Conservation (phyloP, 1,140 invertebrate genomes). For the Tigriopus japonicus region DNA sequence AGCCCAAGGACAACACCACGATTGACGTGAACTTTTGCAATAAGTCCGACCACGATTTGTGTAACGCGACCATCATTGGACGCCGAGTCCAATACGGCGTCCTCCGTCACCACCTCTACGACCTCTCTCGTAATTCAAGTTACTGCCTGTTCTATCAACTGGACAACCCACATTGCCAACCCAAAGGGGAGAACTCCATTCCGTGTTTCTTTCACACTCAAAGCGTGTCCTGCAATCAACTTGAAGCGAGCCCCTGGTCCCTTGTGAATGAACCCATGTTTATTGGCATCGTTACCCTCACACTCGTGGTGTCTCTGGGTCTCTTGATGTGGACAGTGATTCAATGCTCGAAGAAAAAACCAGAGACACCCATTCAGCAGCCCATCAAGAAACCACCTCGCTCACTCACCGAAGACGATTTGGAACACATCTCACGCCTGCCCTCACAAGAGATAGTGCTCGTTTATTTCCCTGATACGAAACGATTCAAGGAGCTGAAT, state of each 20-base stretch:
- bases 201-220: neutral
- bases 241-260: neutral
- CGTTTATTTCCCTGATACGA: conserved; percentile 9
- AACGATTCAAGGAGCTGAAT: conserved; percentile 8
- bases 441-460: conserved; percentile 4
- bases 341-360: conserved; percentile 1
- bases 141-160: neutral
- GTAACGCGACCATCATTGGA: neutral
- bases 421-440: conserved; percentile 10
- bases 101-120: neutral
- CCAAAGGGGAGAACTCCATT: neutral
- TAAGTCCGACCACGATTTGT: neutral
- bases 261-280: conserved; percentile 1
- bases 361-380: neutral
- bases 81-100: neutral
- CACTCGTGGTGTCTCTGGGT: neutral
- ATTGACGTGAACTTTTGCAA: neutral
- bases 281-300: conserved; percentile 1
- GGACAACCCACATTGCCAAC: neutral
- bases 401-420: conserved; percentile 1
- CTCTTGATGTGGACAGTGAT: conserved; percentile 5
- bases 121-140: neutral
- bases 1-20: neutral
- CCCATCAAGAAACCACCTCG: conserved; percentile 1
- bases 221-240: neutral